Base-by-base conservation (phyloP, 2,797 vertebrate genomes). In the Sciurus carolinensis region DNA sequence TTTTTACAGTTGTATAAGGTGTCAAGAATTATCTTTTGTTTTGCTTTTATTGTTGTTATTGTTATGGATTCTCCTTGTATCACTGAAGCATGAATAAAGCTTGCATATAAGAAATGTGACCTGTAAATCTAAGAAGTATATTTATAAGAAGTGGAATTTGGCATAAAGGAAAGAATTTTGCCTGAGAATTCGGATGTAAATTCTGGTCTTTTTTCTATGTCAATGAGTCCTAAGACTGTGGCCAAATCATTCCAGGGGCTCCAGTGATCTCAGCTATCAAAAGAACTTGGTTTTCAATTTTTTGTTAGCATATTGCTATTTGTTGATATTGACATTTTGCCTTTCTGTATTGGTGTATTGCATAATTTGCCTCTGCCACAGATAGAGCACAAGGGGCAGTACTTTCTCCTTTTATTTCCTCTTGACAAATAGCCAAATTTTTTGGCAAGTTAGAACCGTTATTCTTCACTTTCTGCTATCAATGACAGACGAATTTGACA, bases 391-490 rank as follows among this genome's bases (percentile, higher is more conserved):
- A 71, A 90, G 30, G 75, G 82, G 33, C 44, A 96, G 59, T 94
- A 82, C 87, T 80, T 90, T 57, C 73, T 66, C 42, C 17, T 59
- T 82, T 89, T 77, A 71, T 94, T 92, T 82, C 77, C 82, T 72
- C 71, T 72, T 89, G 64, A 76, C 4, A 62, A 94, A 90, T 72
- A 86, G 83, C 86, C 87, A 95, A 91, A 79, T 89, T 79, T 12
- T 71, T 80, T 67, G 90, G 66, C 67, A 95, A 50, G 28, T 72
- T 66, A 18, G 18, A 89, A 80, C 30, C n/a, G 67, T 73, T 72
- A 72, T 91, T 94, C 87, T 86, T 95, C 52, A 87, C 18, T 91
- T 81, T 67, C 47, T 93, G n/a, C 39, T 50, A 36, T 92, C 28
- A 17, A 11, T 91, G 83, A 91, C 69, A 88, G 88, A 79, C 86